phyloP scores from a whole-genome alignment of 2,888 invertebrate genomes.

The Alloplasta piceator region DNA sequence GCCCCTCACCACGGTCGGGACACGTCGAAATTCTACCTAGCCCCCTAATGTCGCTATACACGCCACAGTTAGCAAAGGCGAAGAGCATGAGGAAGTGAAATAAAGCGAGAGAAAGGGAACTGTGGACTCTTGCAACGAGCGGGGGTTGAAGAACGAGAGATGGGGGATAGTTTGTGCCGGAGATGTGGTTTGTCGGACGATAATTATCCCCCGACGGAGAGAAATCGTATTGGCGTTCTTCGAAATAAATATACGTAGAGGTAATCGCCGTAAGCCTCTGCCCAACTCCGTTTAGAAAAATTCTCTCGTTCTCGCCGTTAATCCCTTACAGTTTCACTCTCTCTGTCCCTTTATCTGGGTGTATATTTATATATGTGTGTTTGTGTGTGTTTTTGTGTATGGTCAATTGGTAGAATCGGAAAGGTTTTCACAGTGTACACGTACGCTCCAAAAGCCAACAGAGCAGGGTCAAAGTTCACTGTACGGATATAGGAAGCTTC shows the following conservation, averaged over 20 bases:
- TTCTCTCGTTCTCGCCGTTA: constrained; percentile 38
- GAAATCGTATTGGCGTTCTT: constrained; percentile 60
- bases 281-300: constrained; percentile 52
- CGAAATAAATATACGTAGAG: constrained; percentile 58
- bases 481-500: constrained; percentile 28
- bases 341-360: not conserved
- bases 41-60: constrained; percentile 72
- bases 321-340: not conserved
- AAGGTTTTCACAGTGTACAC: constrained; percentile 44
- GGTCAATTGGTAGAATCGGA: constrained; percentile 50
- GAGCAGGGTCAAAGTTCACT: constrained; percentile 37
- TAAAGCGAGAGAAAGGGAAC: constrained; percentile 11
- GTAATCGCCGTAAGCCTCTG: constrained; percentile 24
- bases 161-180: constrained; percentile 36
- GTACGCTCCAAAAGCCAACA: not conserved
- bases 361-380: too few species aligned
- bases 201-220: constrained; percentile 71
- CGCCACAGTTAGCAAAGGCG: constrained; percentile 61
- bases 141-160: constrained; percentile 31
- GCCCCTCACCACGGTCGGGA: constrained; percentile 70
- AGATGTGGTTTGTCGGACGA: constrained; percentile 68
- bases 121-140: constrained; percentile 6
- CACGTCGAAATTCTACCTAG: constrained; percentile 73
- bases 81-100: constrained; percentile 30
- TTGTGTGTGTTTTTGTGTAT: constrained; percentile 8